Conservation (phyloP, 2,113 vertebrate genomes). For the Vulpes ferrilata region DNA sequence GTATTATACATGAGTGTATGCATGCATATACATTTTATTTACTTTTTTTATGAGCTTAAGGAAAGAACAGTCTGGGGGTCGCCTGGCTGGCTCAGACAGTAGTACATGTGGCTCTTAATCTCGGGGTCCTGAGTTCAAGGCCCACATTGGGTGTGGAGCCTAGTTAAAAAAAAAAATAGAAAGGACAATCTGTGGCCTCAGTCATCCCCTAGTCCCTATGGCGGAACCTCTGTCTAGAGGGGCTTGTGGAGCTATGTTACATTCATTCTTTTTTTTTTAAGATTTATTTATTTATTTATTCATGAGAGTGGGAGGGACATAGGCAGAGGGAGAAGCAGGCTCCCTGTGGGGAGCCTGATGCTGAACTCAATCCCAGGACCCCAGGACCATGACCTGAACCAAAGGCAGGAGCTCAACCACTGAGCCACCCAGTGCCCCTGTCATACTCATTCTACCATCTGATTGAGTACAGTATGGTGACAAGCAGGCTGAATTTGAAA, state of each 20-base stretch:
- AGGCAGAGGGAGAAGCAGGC: too few relatives aligned
- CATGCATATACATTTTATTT: neutral
- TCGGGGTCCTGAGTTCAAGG: neutral
- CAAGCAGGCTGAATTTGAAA: neutral
- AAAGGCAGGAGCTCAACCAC: too few relatives aligned
- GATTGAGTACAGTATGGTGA: neutral
- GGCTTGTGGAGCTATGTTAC: rapidly evolving
- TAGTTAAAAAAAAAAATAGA: neutral
- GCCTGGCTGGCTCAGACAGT: neutral
- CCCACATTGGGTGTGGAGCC: neutral
- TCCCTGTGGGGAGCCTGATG: too few relatives aligned
- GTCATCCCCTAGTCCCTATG: neutral
- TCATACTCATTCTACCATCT: neutral
- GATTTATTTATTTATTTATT: too few relatives aligned
- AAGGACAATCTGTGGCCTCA: neutral
- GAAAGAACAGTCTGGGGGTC: neutral
- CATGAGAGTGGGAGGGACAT: too few relatives aligned
- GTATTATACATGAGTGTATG: neutral
- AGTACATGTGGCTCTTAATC: neutral
- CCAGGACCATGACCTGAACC: too few relatives aligned
- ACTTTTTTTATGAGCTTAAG: neutral
- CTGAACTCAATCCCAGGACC: too few relatives aligned
- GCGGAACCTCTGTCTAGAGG: neutral
- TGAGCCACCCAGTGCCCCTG: too few relatives aligned
- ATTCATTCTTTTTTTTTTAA: too few relatives aligned